These are phyloP conservation scores for Trisateles emortualis DNA, from an alignment of 2,888 invertebrate genomes.

Conservation along the genomic window DNA sequence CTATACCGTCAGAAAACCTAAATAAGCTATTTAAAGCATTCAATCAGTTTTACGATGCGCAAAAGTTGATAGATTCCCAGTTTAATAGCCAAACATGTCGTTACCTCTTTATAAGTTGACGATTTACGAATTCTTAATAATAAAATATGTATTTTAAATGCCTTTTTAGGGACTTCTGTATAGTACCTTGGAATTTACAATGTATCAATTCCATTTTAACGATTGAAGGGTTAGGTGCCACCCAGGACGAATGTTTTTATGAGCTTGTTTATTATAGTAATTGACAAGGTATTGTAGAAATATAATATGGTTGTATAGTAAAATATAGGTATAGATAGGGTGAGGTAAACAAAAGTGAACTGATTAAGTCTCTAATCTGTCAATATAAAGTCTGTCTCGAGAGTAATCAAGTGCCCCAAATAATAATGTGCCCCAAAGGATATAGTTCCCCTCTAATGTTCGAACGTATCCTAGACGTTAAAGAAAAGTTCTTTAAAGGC, in stretches of 20 bases:
- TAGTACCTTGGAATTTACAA: neutral
- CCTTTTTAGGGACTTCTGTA: constrained; percentile 1
- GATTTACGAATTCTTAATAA: constrained; percentile 30
- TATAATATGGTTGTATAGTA: no score
- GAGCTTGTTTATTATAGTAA: neutral
- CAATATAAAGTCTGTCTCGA: no score
- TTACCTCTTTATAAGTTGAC: constrained; percentile 24
- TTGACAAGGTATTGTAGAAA: no score
- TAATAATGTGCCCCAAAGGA: no score
- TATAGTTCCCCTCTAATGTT: no score
- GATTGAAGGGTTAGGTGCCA: neutral
- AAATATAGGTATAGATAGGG: no score
- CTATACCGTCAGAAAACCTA: constrained; percentile 1
- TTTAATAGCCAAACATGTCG: constrained; percentile 28
- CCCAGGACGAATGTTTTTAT: neutral
- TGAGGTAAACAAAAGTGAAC: no score
- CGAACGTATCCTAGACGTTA: no score
- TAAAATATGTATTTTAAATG: constrained; percentile 9
- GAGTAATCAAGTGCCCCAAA: no score
- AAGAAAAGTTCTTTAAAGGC: no score
- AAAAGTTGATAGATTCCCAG: constrained; percentile 39
- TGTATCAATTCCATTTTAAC: neutral
- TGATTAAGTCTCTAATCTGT: no score
- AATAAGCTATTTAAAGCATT: constrained; percentile 20
- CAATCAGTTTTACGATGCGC: constrained; percentile 35